Percentiles rank a stretch among this genome's conserved stretches.
Conservation (phyloP, 2,888 invertebrate species). For the Merodon equestris region DNA sequence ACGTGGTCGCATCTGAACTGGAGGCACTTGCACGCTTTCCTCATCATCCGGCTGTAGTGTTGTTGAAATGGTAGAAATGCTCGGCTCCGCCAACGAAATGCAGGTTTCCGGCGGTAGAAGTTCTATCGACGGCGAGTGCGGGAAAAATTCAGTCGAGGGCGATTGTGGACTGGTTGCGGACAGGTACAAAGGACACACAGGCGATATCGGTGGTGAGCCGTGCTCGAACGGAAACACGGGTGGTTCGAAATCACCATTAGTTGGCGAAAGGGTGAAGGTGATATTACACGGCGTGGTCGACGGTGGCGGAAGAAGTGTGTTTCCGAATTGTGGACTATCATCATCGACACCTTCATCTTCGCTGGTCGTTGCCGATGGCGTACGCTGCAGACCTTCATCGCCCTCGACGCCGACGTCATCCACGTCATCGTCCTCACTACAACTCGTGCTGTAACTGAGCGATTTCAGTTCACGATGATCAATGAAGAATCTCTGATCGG, state of each 20-base stretch:
- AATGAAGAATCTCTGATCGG: constrained; percentile 76
- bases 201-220: constrained; percentile 77
- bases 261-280: constrained; percentile 83
- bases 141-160: constrained; percentile 70
- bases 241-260: constrained; percentile 78
- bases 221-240: constrained; percentile 76
- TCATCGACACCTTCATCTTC: constrained; percentile 80
- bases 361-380: constrained; percentile 76
- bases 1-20: constrained; percentile 79
- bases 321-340: constrained; percentile 78
- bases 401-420: constrained; percentile 74
- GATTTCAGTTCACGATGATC: constrained; percentile 76
- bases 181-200: constrained; percentile 74
- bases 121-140: constrained; percentile 81
- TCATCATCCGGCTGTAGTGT: constrained; percentile 68
- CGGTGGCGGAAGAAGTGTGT: constrained; percentile 78
- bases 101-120: constrained; percentile 78
- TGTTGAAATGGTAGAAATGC: no score
- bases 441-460: constrained; percentile 80
- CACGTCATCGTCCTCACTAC: constrained; percentile 79
- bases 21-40: constrained; percentile 71
- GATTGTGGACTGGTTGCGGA: constrained; percentile 69
- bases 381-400: constrained; percentile 71
- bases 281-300: constrained; percentile 81
- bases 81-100: constrained; percentile 43